Base-by-base conservation (phyloP, 2,113 vertebrate species). In the Eclectus roratus region DNA sequence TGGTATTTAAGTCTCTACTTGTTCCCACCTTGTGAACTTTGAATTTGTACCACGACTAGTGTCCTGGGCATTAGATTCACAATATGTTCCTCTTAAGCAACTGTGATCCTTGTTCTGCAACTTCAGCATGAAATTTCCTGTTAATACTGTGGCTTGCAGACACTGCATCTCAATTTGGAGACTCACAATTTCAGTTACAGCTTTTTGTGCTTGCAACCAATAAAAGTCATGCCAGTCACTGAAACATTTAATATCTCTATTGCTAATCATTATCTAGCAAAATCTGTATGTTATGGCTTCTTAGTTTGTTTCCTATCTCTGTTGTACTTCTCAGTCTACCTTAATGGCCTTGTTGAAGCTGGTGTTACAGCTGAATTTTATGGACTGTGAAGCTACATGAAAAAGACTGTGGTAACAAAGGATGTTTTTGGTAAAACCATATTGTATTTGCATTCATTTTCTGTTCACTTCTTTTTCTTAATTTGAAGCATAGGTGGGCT, bases 31-130 rank as follows among this genome's bases (percentile, higher is more conserved):
- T 0, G 0, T 53, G 31, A 70, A 37, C 23, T 83, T 43, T 90
- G n/a, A 82, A 4, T n/a, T 84, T 49, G 4, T 18, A 50, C 19
- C 28, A 70, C 72, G 65, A 58, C 56, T 39, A 41, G 29, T 19
- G 25, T 35, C 27, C 14, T 35, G 43, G 0, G 1, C 3, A 8
- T n/a, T 37, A 29, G 55, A 24, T 44, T 29, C 2, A 4, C 11
- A 3, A 7, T 35, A 39, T 7, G 2, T 33, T 78, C 1, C 46
- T 83, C 46, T 52, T n/a, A 58, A 50, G 23, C 31, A 46, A 69
- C 53, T 28, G 10, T 19, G 13, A 31, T 82, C 19, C 31, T 63
- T 14, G 20, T 89, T 49, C 41, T 88, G 74, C 37, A 80, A 8
- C 23, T 88, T 61, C 8, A 28, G 29, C 10, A 3, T 50, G 29